Evolutionary conservation across 2,888 invertebrate genomes (phyloP).

Genomic region (Nymphalis urticae): DNA sequence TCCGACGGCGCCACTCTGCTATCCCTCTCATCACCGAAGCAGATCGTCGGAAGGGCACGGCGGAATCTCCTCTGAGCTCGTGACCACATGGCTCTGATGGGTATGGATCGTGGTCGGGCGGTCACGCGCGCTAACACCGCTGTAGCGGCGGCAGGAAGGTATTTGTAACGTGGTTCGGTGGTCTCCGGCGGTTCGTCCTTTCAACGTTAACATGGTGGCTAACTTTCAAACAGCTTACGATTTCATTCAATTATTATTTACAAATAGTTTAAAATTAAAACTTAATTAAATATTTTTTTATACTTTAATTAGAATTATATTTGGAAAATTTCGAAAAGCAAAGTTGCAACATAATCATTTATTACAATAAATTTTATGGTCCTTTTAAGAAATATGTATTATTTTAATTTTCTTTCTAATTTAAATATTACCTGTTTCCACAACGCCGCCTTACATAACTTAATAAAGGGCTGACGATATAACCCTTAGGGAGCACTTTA

Average conservation of each 20-base stretch:
- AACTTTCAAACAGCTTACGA: constrained; percentile 5
- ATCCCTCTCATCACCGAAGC: constrained; percentile 60
- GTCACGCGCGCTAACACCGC: constrained; percentile 53
- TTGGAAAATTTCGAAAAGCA: too few relatives aligned
- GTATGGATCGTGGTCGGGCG: constrained; percentile 41
- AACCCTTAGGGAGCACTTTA: constrained; percentile 20
- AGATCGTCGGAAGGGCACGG: constrained; percentile 55
- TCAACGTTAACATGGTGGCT: constrained; percentile 22
- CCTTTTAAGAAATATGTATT: too few relatives aligned
- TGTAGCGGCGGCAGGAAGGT: constrained; percentile 62
- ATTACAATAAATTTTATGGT: too few relatives aligned
- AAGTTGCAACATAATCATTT: too few relatives aligned
- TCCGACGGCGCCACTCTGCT: constrained; percentile 64
- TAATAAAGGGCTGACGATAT: constrained; percentile 19
- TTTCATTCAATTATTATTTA: neutral
- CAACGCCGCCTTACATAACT: constrained; percentile 8
- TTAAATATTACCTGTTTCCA: neutral
- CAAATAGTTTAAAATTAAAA: too few relatives aligned
- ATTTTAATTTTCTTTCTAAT: too few relatives aligned
- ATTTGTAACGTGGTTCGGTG: constrained; percentile 57
- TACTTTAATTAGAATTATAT: too few relatives aligned
- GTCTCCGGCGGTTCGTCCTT: constrained; percentile 65
- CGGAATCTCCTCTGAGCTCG: constrained; percentile 52
- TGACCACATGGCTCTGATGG: constrained; percentile 46
- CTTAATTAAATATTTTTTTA: too few relatives aligned